Evolutionary conservation across 2,888 invertebrate genomes (phyloP), one percentile per base, ranked within the genome.

Genomic region (Acleris holmiana): DNA sequence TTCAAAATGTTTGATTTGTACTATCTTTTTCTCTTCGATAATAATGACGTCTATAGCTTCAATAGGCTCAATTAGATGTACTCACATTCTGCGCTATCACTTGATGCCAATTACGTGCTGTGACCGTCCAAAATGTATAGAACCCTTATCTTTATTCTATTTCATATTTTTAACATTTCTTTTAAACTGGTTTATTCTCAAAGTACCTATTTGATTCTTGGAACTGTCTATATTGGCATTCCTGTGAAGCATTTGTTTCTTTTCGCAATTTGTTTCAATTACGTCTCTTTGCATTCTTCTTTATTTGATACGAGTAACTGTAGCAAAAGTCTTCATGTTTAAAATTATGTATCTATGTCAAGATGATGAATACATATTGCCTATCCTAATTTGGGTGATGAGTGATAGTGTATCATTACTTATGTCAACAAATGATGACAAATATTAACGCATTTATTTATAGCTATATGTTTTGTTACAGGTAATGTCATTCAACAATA

Each of bases 1-100:
- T n/a, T n/a, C n/a, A n/a, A n/a, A n/a, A n/a, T n/a, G n/a, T n/a
- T 35, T 35, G 35, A 13, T 35, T 35, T 35, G 4, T 35, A 35
- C 13, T 29, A 29, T 19, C 4, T 6, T 19, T n/a, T 47, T 40
- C 4, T 46, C 47, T 41, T 19, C 58, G 53, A 5, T 19, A 25
- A 58, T 41, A 62, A 64, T 65, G 58, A 59, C 63, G 69, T 61
- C 51, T 44, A 60, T 29, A 55, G 56, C 67, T 46, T 72, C 73
- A 73, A 72, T 73, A 72, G 71, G 65, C 68, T 69, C 69, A 73
- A 73, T 72, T 72, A 70, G 54, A 64, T 40, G 53, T 64, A 60
- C 66, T 61, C 66, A 66, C 59, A 58, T 65, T 40, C 55, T 61
- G 66, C 60, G 65, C 68, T 66, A 71, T 67, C 70, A 69, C 69